Base-by-base conservation (phyloP, 2,113 vertebrate genomes). In the Xyliphius kryptos region DNA sequence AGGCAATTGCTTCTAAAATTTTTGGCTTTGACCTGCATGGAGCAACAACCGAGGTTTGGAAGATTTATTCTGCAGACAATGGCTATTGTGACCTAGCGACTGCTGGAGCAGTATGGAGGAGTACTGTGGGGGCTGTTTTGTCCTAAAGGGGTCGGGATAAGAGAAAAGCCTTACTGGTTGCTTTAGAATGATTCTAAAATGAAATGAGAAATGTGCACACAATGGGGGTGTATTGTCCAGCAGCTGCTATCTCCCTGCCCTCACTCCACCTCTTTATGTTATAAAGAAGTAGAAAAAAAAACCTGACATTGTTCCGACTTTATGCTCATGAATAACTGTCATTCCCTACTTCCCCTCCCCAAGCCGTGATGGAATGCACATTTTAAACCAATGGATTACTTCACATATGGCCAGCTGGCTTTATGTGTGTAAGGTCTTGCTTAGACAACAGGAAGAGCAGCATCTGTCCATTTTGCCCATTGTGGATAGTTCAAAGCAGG, bases 281-380 rank as follows among this genome's bases (percentile, higher is more conserved):
- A 40, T 58, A 7, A 1, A 50, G 53, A 61, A 12, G n/a, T n/a
- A n/a, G n/a, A n/a, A n/a, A n/a, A n/a, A n/a, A n/a, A n/a, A n/a
- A n/a, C n/a, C n/a, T n/a, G n/a, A n/a, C n/a, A n/a, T n/a, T n/a
- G n/a, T n/a, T n/a, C n/a, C n/a, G n/a, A n/a, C n/a, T n/a, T n/a
- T n/a, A n/a, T n/a, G n/a, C n/a, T n/a, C n/a, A n/a, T n/a, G n/a
- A n/a, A n/a, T n/a, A n/a, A n/a, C n/a, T n/a, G n/a, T n/a, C n/a
- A n/a, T n/a, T n/a, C n/a, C n/a, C n/a, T n/a, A n/a, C n/a, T n/a
- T n/a, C n/a, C n/a, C n/a, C n/a, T n/a, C n/a, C n/a, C n/a, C n/a
- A n/a, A n/a, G 68, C 69, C 56, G 65, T 77, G 17, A 46, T 81
- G 84, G 83, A 87, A 88, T 86, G 83, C 56, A 55, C 68, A 26